Base-by-base conservation (phyloP, 2,113 vertebrate species). In the Chaetorhynchus papuensis region DNA sequence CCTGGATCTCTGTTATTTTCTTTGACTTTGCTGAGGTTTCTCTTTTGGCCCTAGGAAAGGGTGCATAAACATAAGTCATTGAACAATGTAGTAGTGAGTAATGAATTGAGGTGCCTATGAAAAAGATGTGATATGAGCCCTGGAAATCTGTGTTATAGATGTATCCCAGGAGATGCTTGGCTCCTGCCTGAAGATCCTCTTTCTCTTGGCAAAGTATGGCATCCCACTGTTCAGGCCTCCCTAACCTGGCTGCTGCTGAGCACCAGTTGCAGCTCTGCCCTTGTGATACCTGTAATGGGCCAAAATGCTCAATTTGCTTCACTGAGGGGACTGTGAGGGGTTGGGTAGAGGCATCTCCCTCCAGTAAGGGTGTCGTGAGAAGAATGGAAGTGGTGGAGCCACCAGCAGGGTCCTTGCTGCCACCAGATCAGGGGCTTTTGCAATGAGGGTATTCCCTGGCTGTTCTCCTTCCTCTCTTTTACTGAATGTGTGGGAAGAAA, bases 11-110 rank as follows among this genome's bases (percentile, higher is more conserved):
- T 3, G 69, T 33, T 27, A 98, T 94, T 96, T 98, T 99, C 94
- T 99, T 98, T 83, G 97, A 86, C 81, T 98, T 99, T 28, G 96
- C 96, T 96, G 98, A 98, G 9, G 97, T 98, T 96, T 99, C 99
- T 91, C 83, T 98, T 89, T 98, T 98, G 53, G 98, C 98, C 75
- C 99, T 99, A 57, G 65, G 65, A 63, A 95, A 69, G 37, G 59
- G 72, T 20, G 10, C 30, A 90, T 19, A 63, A 69, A 64, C 5
- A 19, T 24, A 54, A 85, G 7, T 18, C 47, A 69, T 35, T 31
- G 59, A 83, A 74, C 7, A n/a, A 15, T 69, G 64, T 5, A 71
- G 31, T 11, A 86, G 13, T 28, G 41, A 37, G 53, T 26, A 37
- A 61, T 53, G 57, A 89, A 30, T 5, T 41, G 56, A 81, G 64